Evolutionary conservation across 2,888 invertebrate species (phyloP), one percentile per base, ranked within the genome.

Genomic region (Lasioglossum pauxillum): DNA sequence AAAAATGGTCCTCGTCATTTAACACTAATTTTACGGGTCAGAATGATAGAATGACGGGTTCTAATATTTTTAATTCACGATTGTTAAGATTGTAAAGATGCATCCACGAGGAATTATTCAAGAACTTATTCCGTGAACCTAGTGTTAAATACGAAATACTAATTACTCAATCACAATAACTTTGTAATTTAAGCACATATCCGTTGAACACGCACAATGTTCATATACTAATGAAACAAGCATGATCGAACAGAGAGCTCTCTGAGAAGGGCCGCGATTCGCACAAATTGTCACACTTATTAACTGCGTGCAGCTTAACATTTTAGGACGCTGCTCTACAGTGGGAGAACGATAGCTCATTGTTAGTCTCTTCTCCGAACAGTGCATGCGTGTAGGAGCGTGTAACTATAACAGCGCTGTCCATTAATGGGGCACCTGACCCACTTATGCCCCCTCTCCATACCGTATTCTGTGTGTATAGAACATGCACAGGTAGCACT

Each of bases 401-500:
- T 31, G 16, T 12, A n/a, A 64, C 31, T 64, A 31, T 64, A n/a
- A 31, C 31, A 16, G 14, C 2, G 7, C 27, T 64, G 64, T 64
- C 64, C 31, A 64, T 64, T 27, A 64, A 64, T 64, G 64, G 31
- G 31, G 7, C 31, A 64, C 64, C 27, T 64, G 64, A 64, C 64
- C 64, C 64, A 64, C 31, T 64, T 64, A 27, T 64, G 31, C 31
- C 64, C 64, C 64, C 64, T 31, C 64, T 64, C 31, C 31, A 64
- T 31, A 64, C 64, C 7, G 64, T 64, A 64, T 64, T 64, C 64
- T 31, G 64, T 31, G 31, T 64, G 64, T 64, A 64, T 64, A 31
- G 31, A 64, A 64, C 64, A 64, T 31, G 31, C 31, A 64, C 64
- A 64, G 64, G 7, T 64, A 31, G 31, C 31, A 31, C 64, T 2